Evolutionary conservation across 2,888 invertebrate genomes (phyloP).

Genomic region (Serripes groenlandicus): DNA sequence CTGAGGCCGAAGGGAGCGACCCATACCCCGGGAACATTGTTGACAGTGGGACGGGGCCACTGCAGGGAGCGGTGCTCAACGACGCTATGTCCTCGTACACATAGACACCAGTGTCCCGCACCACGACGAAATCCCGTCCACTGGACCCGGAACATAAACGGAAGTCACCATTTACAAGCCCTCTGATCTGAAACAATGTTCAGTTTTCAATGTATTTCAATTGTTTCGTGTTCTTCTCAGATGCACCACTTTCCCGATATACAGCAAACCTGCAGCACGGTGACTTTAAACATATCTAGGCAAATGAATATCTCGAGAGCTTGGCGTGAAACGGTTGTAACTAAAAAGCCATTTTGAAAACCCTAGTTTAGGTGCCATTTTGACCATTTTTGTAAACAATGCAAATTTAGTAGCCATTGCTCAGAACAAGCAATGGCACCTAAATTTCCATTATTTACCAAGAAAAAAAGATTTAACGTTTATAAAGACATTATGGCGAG

Average conservation of each 20-base stretch:
- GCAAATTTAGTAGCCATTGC: too few species aligned
- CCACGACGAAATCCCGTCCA: slow-evolving; percentile 32
- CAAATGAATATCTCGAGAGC: too few species aligned
- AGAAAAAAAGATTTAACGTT: too few species aligned
- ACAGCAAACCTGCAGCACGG: background rate
- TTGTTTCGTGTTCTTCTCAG: background rate
- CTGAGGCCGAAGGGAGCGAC: background rate
- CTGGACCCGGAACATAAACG: background rate
- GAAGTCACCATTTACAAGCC: slow-evolving; percentile 5
- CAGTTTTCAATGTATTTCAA: background rate
- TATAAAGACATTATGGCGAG: too few species aligned
- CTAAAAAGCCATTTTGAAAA: too few species aligned
- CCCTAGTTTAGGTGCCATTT: too few species aligned
- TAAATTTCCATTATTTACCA: too few species aligned
- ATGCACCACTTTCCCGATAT: background rate
- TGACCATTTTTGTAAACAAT: too few species aligned
- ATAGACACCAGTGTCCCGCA: slow-evolving; percentile 38
- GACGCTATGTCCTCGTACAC: slow-evolving; percentile 36
- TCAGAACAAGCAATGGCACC: too few species aligned
- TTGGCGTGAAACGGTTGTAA: too few species aligned
- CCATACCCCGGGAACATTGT: background rate
- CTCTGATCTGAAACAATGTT: slow-evolving; percentile 6
- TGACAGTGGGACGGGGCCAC: slow-evolving; percentile 20
- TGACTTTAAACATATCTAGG: too few species aligned
- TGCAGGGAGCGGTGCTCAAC: slow-evolving; percentile 33